Evolutionary conservation across 1,140 invertebrate species (phyloP).

Genomic region (Aphaenogaster ashmeadi): DNA sequence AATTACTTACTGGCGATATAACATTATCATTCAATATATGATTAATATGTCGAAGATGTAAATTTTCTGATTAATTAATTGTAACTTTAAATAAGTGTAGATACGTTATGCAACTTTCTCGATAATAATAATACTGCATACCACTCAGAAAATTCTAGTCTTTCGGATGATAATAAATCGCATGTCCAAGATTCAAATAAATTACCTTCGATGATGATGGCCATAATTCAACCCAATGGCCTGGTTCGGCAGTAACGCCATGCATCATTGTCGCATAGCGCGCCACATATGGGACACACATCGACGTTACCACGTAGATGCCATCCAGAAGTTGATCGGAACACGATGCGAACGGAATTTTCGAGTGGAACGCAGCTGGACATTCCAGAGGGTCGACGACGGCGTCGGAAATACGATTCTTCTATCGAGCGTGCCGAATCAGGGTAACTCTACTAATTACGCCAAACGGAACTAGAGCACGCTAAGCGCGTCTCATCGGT

Average conservation of each 20-base stretch:
- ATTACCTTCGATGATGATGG: slow-evolving; percentile 31
- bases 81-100: not conserved
- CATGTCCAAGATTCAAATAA: slow-evolving; percentile 31
- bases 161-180: slow-evolving; percentile 28
- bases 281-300: slow-evolving; percentile 27
- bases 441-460: slow-evolving; percentile 74
- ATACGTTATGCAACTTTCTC: not conserved
- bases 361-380: slow-evolving; percentile 52
- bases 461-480: slow-evolving; percentile 75
- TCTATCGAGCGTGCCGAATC: slow-evolving; percentile 35
- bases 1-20: no score
- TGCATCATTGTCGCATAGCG: slow-evolving; percentile 44
- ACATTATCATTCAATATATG: no score
- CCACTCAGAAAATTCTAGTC: not conserved
- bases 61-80: slow-evolving; percentile 10
- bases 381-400: slow-evolving; percentile 48
- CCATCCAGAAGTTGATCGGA: slow-evolving; percentile 39
- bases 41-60: not conserved
- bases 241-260: slow-evolving; percentile 30
- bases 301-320: slow-evolving; percentile 9
- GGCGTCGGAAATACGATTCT: slow-evolving; percentile 69
- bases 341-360: slow-evolving; percentile 47
- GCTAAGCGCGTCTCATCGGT: slow-evolving; percentile 53
- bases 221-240: slow-evolving; percentile 52
- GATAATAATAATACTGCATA: slow-evolving; percentile 13